A percentile compares a stretch with the other conserved stretches of the same genome.
Evolutionary conservation across 2,888 invertebrate genomes (phyloP).

Genomic region (Pollenia griseotomentosa): DNA sequence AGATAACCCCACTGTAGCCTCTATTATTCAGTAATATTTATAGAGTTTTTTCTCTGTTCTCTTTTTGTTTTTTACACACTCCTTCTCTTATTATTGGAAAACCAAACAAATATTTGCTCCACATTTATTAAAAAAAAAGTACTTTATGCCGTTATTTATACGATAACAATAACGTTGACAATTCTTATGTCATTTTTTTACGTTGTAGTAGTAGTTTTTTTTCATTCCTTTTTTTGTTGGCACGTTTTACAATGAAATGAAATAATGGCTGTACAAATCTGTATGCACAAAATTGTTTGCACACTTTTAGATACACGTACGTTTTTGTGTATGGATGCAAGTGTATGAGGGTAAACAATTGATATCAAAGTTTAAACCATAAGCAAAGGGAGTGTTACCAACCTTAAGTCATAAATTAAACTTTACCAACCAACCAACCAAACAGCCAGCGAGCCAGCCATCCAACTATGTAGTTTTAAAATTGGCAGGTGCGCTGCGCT

Average conservation of each 20-base stretch:
- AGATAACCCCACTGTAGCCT: conserved; percentile 23
- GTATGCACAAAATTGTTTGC: conserved; percentile 10
- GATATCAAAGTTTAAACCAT: conserved; percentile 22
- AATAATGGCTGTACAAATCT: conserved; percentile 31
- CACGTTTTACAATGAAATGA: conserved; percentile 63
- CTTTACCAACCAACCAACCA: conserved; percentile 56
- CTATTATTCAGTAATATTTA: conserved; percentile 17
- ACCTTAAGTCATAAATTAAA: conserved; percentile 64
- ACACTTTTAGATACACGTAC: neutral
- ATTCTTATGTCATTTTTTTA: conserved; percentile 67
- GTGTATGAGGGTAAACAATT: conserved; percentile 1
- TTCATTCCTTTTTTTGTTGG: conserved; percentile 53
- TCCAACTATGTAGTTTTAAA: neutral
- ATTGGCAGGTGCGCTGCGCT: conserved; percentile 58
- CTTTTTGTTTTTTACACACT: neutral
- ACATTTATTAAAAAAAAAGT: conserved; percentile 45
- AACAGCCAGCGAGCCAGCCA: conserved; percentile 9
- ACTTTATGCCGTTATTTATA: conserved; percentile 65
- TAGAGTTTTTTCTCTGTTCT: neutral
- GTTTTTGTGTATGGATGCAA: neutral
- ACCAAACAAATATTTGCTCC: conserved; percentile 63
- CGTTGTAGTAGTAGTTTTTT: neutral
- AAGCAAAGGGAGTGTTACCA: conserved; percentile 68
- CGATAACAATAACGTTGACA: conserved; percentile 65
- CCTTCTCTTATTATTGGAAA: conserved; percentile 24